Percentiles rank a stretch among this genome's conserved stretches.
phyloP scores from a whole-genome alignment of 2,113 vertebrate genomes.

The Otocyon megalotis region DNA sequence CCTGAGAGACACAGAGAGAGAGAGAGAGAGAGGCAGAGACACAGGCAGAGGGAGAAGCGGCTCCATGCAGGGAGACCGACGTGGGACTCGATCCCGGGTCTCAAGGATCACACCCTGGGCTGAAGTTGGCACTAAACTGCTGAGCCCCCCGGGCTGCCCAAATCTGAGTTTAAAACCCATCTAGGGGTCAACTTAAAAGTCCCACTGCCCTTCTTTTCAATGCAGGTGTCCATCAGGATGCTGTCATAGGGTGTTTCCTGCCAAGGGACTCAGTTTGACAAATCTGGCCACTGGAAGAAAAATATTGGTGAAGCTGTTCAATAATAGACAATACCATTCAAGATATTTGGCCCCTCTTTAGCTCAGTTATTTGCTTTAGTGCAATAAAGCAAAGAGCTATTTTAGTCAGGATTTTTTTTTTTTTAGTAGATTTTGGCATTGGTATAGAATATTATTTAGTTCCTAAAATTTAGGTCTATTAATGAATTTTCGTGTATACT shows the following conservation, averaged over 20 bases:
- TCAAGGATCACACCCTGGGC: too few species aligned
- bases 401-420: neutral
- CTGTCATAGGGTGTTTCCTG: neutral
- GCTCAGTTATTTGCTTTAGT: neutral
- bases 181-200: neutral
- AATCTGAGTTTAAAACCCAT: neutral
- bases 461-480: neutral
- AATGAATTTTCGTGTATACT: neutral
- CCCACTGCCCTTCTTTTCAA: neutral
- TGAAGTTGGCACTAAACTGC: too few species aligned
- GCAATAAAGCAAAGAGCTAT: neutral
- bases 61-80: too few species aligned
- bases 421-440: neutral
- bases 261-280: neutral
- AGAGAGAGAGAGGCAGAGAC: too few species aligned
- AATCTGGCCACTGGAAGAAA: neutral
- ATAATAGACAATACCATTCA: neutral
- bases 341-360: neutral
- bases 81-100: too few species aligned
- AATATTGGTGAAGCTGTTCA: neutral
- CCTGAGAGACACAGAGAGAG: too few species aligned
- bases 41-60: too few species aligned
- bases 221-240: neutral
- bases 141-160: neutral
- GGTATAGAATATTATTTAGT: neutral